phyloP scores from a whole-genome alignment of 2,113 vertebrate species.

The Stictonetta naevosa region DNA sequence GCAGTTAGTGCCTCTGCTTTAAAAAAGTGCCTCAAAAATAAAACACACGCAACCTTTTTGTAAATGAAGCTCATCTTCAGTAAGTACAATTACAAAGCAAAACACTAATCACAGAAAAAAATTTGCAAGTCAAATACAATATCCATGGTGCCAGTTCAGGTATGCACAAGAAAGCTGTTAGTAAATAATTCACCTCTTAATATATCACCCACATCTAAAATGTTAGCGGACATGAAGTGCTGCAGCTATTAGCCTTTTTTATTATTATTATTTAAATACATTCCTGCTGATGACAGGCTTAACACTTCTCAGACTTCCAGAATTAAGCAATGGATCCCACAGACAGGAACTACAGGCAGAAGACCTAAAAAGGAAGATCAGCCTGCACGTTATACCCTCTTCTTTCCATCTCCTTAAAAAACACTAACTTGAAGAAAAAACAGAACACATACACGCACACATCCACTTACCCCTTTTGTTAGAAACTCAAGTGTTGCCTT shows the following conservation, averaged over 20 bases:
- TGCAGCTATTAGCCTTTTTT: neutral
- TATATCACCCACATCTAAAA: neutral
- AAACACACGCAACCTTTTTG: neutral
- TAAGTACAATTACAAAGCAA: neutral
- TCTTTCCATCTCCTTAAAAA: neutral
- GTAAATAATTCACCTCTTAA: neutral
- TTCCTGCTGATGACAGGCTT: neutral
- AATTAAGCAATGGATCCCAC: neutral
- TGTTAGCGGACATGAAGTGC: neutral
- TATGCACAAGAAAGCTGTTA: neutral
- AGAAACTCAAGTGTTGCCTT: neutral
- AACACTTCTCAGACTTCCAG: neutral
- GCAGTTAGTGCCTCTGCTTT: neutral
- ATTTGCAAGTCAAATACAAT: neutral
- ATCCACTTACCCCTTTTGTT: neutral
- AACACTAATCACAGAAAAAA: neutral
- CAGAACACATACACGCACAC: accelerated
- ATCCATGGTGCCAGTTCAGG: neutral
- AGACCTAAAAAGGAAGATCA: neutral
- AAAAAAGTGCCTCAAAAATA: neutral
- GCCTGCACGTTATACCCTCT: neutral
- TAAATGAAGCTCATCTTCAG: neutral
- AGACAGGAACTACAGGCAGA: neutral
- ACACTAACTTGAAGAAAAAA: neutral
- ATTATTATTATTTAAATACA: neutral